Evolutionary conservation across 2,888 invertebrate genomes (phyloP), one percentile per base, ranked within the genome.

Genomic region (Drosophila hamatofila): DNA sequence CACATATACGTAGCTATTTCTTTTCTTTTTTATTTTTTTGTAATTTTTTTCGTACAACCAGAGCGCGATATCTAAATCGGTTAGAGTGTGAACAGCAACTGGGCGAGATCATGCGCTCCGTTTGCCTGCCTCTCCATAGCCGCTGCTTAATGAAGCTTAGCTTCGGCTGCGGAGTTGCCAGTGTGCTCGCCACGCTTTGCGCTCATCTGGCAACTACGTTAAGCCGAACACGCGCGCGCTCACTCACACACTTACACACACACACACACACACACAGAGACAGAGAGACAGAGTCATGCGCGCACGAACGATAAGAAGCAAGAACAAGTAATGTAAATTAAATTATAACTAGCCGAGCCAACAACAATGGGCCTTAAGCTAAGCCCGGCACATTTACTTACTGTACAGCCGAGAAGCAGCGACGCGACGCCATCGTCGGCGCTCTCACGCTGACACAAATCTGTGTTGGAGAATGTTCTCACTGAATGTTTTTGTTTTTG

Each of bases 61-160:
- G 63, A 67, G 83, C 80, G 59, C 79, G 69, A 78, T 90, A 90
- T 89, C 90, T 78, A 90, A 90, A 82, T 88, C 84, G 77, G 78
- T 79, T 89, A 87, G 78, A 87, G 88, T 84, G 78, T 81, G 74
- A 72, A 72, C 80, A 79, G 78, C 89, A 88, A 90, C 90, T 90
- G 82, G 75, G 56, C 73, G 85, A 49, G 49, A 72, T 72, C 78
- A 72, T 70, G 67, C 73, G 76, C 81, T 71, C 72, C 77, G 74
- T 63, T 71, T 52, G 70, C 60, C 65, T 70, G 69, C 25, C 57
- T 72, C 74, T 78, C 71, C 56, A 49, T 49, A 80, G 81, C 78
- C 70, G 56, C 59, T 75, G 85, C 72, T 79, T 80, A 83, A 83
- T 86, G 76, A 86, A 87, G 88, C 88, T 85, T 81, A 81, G 88